These are phyloP conservation scores for Rhynchonycteris naso DNA, from an alignment of 2,797 vertebrate genomes.

Conservation along the genomic window DNA sequence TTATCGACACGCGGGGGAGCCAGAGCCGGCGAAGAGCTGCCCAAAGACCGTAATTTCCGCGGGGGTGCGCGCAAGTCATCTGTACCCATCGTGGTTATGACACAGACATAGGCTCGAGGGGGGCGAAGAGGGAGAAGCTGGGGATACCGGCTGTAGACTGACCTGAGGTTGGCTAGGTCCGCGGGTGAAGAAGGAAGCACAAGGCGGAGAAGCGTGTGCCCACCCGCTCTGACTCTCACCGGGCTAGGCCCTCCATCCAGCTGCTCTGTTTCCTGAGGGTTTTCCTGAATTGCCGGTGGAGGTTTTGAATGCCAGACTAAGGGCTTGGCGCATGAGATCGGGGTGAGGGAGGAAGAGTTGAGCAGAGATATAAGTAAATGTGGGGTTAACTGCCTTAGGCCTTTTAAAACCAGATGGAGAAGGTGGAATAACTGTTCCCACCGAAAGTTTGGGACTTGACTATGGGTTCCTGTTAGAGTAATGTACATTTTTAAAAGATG, in stretches of 20 bases:
- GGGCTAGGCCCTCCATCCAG: too few species aligned
- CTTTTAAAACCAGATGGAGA: background rate
- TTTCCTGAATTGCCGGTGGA: accelerated
- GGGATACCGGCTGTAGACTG: background rate
- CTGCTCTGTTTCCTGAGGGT: background rate
- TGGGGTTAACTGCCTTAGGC: background rate
- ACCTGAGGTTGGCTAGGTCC: background rate
- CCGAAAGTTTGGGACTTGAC: background rate
- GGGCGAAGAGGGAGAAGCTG: background rate
- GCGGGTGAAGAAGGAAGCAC: too few species aligned
- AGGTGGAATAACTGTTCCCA: background rate
- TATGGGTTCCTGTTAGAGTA: background rate
- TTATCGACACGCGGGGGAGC: background rate
- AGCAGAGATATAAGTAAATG: background rate
- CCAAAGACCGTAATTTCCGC: background rate
- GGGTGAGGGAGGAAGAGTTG: background rate
- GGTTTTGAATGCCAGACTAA: background rate
- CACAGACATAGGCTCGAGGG: background rate
- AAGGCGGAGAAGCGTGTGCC: background rate
- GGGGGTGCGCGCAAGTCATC: accelerated
- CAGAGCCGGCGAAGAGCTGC: background rate
- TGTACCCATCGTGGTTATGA: accelerated
- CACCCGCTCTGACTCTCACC: background rate
- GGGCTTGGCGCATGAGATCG: background rate
- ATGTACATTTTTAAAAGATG: background rate